Evolutionary conservation across 2,888 invertebrate genomes (phyloP), one percentile per base, ranked within the genome.

Genomic region (Amblyjoppa fuscipennis): DNA sequence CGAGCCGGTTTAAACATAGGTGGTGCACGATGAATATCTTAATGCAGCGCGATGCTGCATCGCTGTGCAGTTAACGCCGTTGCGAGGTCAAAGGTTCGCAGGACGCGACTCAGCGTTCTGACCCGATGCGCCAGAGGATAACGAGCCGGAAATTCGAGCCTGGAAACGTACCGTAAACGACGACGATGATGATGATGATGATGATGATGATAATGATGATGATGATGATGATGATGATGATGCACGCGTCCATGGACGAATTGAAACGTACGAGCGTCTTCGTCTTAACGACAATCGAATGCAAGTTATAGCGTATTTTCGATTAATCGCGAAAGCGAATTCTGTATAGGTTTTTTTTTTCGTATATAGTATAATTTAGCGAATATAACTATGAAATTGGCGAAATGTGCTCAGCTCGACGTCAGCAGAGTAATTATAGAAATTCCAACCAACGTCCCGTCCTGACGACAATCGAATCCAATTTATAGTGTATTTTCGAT

Each of bases 61-160:
- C 76, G 53, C 56, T 7, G 13, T 59, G 81, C 53, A 56, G 73
- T 45, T 75, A 66, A 74, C 78, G 61, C 53, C 64, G 61, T 20
- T 59, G 28, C 25, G 78, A 70, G 81, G 81, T 85, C 85, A 78
- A 81, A 85, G 81, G 77, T 85, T 69, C 66, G 64, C 16, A 56
- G 74, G 69, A 76, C 80, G 77, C 84, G 84, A 84, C 81, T 81
- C 73, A 53, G 16, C 77, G 84, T 34, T 51, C 61, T 77, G 84
- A 81, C 80, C 83, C 70, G 83, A 80, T 84, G 78, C 81, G 68
- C 69, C 34, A 56, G 82, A 66, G 64, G 69, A 81, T 81, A 85
- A 85, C 81, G 84, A 85, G 78, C 84, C 81, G 81, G 84, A 81
- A 81, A 85, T 79, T 85, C 81, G 38, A 78, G 70, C 69, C 78